Conservation (phyloP, 30 jellyfish, hydroid and myxozoan species). For the Aurelia coerulea region DNA sequence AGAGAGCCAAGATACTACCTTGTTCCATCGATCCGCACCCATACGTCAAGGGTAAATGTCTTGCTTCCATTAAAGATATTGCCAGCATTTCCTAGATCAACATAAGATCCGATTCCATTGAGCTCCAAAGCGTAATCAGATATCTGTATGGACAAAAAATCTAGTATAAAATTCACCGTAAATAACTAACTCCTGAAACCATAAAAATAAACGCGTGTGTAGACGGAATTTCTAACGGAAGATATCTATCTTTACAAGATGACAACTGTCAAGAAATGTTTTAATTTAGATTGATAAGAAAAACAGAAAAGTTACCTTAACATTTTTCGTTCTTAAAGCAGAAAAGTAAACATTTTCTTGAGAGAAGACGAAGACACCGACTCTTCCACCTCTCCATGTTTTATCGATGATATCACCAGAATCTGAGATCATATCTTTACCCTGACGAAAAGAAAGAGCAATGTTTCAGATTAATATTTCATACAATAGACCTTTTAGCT, state of each 20-base stretch:
- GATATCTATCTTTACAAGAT: no score
- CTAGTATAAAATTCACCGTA: neutral
- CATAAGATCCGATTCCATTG: conserved; percentile 26
- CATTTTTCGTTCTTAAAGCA: conserved; percentile 52
- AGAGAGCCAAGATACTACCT: conserved; percentile 17
- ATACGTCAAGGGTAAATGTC: conserved; percentile 22
- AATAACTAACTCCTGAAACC: no score
- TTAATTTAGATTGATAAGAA: no score
- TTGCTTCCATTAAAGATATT: conserved; percentile 11
- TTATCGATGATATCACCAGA: conserved; percentile 62
- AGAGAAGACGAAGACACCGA: conserved; percentile 65
- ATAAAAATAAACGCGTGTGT: no score
- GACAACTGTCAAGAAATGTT: no score
- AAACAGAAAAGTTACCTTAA: conserved; percentile 29
- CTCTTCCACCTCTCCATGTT: conserved; percentile 73
- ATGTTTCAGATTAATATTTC: no score
- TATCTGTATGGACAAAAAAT: neutral
- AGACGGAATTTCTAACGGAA: no score
- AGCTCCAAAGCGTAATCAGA: conserved; percentile 42
- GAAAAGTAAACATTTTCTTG: conserved; percentile 71
- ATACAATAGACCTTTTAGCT: no score
- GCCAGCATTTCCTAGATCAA: conserved; percentile 38
- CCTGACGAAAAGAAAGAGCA: conserved; percentile 20
- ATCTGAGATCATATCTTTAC: conserved; percentile 32
- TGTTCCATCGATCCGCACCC: conserved; percentile 53